phyloP scores from a whole-genome alignment of 2,888 invertebrate species.

The Aphidoletes aphidimyza region DNA sequence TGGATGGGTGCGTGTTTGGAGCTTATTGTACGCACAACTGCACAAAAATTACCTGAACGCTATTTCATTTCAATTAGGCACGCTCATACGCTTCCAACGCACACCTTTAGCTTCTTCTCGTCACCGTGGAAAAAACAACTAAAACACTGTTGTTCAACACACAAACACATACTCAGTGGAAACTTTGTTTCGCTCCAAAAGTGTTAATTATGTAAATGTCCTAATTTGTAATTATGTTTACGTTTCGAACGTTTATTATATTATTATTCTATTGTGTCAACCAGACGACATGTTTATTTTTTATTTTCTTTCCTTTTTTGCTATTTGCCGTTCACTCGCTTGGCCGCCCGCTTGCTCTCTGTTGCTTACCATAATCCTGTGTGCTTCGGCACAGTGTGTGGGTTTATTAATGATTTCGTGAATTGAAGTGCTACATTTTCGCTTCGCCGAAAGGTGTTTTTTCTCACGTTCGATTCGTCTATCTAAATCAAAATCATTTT shows the following conservation, averaged over 20 bases:
- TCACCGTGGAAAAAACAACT: not conserved
- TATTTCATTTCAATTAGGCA: slow-evolving; percentile 49
- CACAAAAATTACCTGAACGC: slow-evolving; percentile 47
- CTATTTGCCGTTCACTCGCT: not conserved
- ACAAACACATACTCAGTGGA: no score
- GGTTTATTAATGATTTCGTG: slow-evolving; percentile 34
- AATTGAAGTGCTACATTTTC: slow-evolving; percentile 45
- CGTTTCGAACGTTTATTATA: slow-evolving; percentile 43
- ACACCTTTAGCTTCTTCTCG: not conserved
- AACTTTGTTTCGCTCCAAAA: slow-evolving; percentile 43
- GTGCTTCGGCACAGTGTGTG: no score
- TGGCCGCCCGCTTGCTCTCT: not conserved
- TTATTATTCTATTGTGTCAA: slow-evolving; percentile 51
- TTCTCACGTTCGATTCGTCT: slow-evolving; percentile 46
- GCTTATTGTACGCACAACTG: slow-evolving; percentile 44
- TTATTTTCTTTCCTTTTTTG: not conserved
- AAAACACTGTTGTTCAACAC: no score
- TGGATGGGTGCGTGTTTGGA: slow-evolving; percentile 5
- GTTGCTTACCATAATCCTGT: not conserved
- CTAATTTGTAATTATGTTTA: slow-evolving; percentile 49
- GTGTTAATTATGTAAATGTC: slow-evolving; percentile 51
- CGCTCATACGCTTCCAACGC: slow-evolving; percentile 40
- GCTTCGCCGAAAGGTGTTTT: slow-evolving; percentile 22
- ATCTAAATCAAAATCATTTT: slow-evolving; percentile 47
- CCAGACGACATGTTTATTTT: slow-evolving; percentile 38